phyloP scores from a whole-genome alignment of 2,797 vertebrate genomes.

The Tamandua tetradactyla region DNA sequence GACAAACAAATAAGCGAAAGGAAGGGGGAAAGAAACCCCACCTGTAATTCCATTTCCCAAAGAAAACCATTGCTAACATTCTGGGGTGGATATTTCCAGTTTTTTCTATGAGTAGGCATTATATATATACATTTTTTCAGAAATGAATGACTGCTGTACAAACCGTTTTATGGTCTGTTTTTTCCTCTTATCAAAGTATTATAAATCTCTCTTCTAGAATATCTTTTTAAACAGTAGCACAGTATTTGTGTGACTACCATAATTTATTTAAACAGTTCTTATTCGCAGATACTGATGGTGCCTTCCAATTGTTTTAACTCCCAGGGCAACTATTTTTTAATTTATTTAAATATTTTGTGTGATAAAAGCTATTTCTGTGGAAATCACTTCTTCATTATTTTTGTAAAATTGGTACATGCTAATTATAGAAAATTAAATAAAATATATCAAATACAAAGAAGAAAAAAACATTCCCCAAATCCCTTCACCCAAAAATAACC shows the following conservation, averaged over 20 bases:
- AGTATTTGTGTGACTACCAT: not conserved
- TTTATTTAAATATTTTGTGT: not conserved
- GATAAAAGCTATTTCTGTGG: not conserved
- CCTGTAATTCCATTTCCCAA: constrained; percentile 46
- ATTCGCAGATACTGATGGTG: not conserved
- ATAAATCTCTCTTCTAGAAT: not conserved
- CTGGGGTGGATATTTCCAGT: not conserved
- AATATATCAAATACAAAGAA: not conserved
- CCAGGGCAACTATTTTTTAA: not conserved
- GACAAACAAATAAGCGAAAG: not conserved
- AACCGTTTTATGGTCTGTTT: not conserved
- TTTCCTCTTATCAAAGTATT: not conserved
- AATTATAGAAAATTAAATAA: not conserved
- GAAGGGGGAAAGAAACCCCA: not conserved
- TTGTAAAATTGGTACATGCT: not conserved
- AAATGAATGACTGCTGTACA: not conserved
- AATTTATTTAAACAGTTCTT: not conserved
- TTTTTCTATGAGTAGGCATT: constrained; percentile 23
- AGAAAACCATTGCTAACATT: constrained; percentile 37
- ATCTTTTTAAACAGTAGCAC: not conserved
- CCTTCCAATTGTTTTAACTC: not conserved
- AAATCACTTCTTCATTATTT: not conserved
- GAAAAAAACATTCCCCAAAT: not conserved
- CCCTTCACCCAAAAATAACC: not conserved
- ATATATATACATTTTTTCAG: not conserved